phyloP scores from a whole-genome alignment of 2,797 vertebrate species.

The Columba guinea region DNA sequence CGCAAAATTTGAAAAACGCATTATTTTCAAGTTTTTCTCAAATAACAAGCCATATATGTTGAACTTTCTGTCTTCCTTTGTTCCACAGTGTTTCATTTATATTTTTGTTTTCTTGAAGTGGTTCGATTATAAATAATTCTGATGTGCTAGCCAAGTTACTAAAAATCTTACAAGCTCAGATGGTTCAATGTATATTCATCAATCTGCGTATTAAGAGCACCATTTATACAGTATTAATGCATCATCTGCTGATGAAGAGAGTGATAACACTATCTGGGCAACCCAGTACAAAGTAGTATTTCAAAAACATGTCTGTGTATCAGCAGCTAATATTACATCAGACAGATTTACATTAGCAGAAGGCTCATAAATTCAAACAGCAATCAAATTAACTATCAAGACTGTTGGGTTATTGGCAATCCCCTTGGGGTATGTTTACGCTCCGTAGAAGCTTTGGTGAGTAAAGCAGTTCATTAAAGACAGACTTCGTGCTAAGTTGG shows the following conservation, averaged over 20 bases:
- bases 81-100: neutral
- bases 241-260: neutral
- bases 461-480: neutral
- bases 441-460: neutral
- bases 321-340: neutral
- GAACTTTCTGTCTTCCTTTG: neutral
- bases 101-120: neutral
- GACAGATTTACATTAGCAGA: neutral
- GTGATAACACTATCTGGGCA: neutral
- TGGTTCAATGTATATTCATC: neutral
- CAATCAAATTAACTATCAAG: constrained; percentile 26
- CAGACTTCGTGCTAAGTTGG: neutral
- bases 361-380: constrained; percentile 11
- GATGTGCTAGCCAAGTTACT: neutral
- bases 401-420: neutral
- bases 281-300: neutral
- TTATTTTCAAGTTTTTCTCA: neutral
- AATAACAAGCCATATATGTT: neutral
- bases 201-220: neutral
- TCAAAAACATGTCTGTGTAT: neutral
- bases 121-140: neutral
- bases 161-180: neutral
- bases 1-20: neutral
- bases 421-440: neutral
- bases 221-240: neutral